Percentiles rank a stretch among this genome's conserved stretches.
Conservation (phyloP, 2,888 invertebrate genomes). For the Ophioninae sp. region DNA sequence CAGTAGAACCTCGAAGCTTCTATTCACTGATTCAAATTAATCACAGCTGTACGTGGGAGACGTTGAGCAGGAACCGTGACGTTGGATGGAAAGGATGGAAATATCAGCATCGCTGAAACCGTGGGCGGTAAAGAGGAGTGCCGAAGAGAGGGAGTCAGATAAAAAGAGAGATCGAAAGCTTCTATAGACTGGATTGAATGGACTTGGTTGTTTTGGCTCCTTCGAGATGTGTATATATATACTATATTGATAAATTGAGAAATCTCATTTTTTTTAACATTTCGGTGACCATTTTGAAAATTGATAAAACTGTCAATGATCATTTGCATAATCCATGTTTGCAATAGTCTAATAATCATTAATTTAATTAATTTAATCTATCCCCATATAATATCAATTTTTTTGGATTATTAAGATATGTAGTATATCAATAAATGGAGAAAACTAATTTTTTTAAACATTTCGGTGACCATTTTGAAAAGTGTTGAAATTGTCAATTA, state of each 20-base stretch:
- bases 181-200: not conserved
- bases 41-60: constrained; percentile 76
- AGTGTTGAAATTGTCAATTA: too few relatives aligned
- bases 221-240: not conserved
- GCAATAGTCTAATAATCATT: too few relatives aligned
- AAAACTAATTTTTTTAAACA: too few relatives aligned
- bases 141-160: constrained; percentile 40
- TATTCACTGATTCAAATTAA: constrained; percentile 81
- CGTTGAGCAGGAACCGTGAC: constrained; percentile 40
- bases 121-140: constrained; percentile 55
- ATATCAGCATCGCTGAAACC: constrained; percentile 62
- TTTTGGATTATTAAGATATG: too few relatives aligned
- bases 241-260: not conserved
- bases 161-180: constrained; percentile 27
- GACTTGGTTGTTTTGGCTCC: constrained; percentile 1
- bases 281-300: not conserved
- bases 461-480: too few relatives aligned
- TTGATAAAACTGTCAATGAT: not conserved
- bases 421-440: too few relatives aligned
- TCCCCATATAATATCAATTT: too few relatives aligned
- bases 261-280: not conserved
- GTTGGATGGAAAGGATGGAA: constrained; percentile 65
- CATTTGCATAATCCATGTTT: too few relatives aligned
- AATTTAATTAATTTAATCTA: too few relatives aligned
- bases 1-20: constrained; percentile 77